phyloP scores from a whole-genome alignment of 2,113 vertebrate species.

The Pelmatolapia mariae region DNA sequence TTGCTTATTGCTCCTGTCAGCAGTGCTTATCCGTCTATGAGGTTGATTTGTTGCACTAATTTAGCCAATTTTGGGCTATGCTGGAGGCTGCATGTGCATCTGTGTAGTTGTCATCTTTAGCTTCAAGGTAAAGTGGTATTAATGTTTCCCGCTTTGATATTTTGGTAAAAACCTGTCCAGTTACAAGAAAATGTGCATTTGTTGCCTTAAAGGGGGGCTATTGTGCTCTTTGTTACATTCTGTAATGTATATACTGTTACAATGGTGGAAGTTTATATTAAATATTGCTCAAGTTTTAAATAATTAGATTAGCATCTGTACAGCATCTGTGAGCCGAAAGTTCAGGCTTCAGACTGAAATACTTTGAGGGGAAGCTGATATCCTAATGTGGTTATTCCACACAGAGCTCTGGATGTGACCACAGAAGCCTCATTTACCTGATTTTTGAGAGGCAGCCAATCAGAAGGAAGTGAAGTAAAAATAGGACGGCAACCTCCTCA shows the following conservation, averaged over 20 bases:
- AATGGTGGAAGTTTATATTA: background rate
- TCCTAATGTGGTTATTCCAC: background rate
- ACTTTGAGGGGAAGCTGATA: background rate
- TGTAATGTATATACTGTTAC: background rate
- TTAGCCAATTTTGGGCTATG: background rate
- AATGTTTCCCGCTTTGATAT: background rate
- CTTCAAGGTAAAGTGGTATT: slow-evolving; percentile 11
- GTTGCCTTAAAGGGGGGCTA: background rate
- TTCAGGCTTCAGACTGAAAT: background rate
- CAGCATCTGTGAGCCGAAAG: background rate
- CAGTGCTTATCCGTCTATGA: background rate
- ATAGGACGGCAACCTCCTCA: background rate
- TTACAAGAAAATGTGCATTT: background rate
- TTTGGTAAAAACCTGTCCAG: background rate
- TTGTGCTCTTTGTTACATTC: background rate
- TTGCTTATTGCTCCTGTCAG: slow-evolving; percentile 11
- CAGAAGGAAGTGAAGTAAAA: rapidly evolving
- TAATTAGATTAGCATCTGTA: background rate
- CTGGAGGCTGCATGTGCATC: background rate
- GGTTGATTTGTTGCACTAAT: background rate
- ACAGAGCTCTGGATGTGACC: background rate
- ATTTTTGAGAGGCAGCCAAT: background rate
- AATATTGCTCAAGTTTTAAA: background rate
- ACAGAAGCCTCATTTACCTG: background rate
- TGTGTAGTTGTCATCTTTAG: background rate